phyloP scores from a whole-genome alignment of 2,888 invertebrate genomes.

The Pristionchus japonicus region DNA sequence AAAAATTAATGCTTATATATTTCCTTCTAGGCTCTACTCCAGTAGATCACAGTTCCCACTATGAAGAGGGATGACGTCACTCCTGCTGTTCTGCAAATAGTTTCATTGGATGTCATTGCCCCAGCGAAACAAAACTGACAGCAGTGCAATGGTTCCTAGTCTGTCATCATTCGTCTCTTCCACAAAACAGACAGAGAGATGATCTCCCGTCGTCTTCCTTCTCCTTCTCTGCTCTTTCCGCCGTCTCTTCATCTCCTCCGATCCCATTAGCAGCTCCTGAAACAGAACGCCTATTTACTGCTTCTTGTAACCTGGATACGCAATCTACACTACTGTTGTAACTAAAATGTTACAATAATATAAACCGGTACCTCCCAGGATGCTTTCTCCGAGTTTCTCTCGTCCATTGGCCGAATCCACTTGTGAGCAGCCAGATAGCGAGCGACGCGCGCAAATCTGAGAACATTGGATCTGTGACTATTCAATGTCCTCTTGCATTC shows the following conservation, averaged over 20 bases:
- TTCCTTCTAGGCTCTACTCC: conserved; percentile 18
- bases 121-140: neutral
- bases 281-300: neutral
- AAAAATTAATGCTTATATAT: neutral
- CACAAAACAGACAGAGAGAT: neutral
- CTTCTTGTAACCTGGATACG: neutral
- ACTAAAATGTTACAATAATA: neutral
- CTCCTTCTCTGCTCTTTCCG: conserved; percentile 10
- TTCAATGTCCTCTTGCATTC: neutral
- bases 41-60: conserved; percentile 37
- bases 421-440: conserved; percentile 39
- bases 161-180: conserved; percentile 33
- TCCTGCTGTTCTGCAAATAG: conserved; percentile 31
- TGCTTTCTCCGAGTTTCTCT: neutral
- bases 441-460: conserved; percentile 41
- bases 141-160: conserved; percentile 36
- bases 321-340: no score
- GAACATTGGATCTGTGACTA: neutral
- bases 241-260: conserved; percentile 41
- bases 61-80: conserved; percentile 42
- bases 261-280: conserved; percentile 44
- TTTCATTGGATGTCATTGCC: neutral
- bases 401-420: conserved; percentile 36
- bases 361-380: conserved; percentile 39
- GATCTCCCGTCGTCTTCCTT: conserved; percentile 23